Base-by-base conservation (phyloP, 2,113 vertebrate species). In the Prolemur simus region DNA sequence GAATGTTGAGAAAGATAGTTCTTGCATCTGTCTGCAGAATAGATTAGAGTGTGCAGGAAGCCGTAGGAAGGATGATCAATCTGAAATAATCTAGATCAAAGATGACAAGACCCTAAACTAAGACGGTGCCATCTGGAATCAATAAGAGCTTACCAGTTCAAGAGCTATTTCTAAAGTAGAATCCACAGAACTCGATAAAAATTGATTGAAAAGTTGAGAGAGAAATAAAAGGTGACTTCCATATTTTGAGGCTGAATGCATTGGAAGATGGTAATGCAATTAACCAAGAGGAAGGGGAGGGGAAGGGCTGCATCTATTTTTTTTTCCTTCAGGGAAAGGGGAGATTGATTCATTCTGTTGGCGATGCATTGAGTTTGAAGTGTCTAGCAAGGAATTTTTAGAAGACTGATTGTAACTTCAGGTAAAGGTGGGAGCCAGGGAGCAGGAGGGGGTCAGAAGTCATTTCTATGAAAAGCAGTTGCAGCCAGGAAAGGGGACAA, bases 271-370 rank as follows among this genome's bases (percentile, higher is more conserved):
- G 10, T 1, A 21, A 45, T 58, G n/a, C 17, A 12, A 29, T 92
- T 25, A 45, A 6, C 15, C 7, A 6, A 3, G 23, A 66, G 37
- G 0, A 42, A 45, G 49, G 12, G 37, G 0, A 6, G 42, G 45
- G 14, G 37, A 0, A 6, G 42, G 45, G 14, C 4, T 39, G 47
- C 0, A 0, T 25, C n/a, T 27, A 0, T 7, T 1, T 14, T 42
- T 1, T 34, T 8, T 34, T 4, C 8, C 42, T 21, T 37, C 3
- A 2, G 68, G 74, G 68, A 23, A 58, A 11, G 39, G 27, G 37
- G 54, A 81, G 23, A 34, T 56, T 25, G 20, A n/a, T 58, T 25
- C 3, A 52, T 49, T 87, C 80, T 3, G 7, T 2, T 11, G 3
- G 2, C 12, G 21, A 9, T 13, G 58, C 3, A 6, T 3, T 42